phyloP scores from a whole-genome alignment of 2,113 vertebrate species.

The Aptenodytes patagonicus region DNA sequence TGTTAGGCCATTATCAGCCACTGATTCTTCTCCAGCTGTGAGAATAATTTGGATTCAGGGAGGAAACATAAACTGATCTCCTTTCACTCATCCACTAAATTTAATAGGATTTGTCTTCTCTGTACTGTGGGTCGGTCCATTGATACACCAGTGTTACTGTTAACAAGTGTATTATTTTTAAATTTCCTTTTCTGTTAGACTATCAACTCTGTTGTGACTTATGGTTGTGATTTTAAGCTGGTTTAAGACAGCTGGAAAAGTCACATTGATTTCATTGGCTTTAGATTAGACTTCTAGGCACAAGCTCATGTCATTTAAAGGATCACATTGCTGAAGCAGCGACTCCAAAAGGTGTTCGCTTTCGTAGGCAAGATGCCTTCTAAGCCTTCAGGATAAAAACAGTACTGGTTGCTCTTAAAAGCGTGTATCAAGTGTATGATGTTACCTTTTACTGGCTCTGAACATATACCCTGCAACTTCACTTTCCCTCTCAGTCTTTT shows the following conservation, averaged over 20 bases:
- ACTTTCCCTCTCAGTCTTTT: neutral
- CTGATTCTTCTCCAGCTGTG: conserved; percentile 61
- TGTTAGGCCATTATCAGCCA: conserved; percentile 60
- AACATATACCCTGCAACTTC: neutral
- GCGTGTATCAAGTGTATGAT: neutral
- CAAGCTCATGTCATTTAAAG: neutral
- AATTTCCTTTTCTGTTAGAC: neutral
- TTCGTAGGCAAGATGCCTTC: neutral
- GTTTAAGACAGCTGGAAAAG: neutral
- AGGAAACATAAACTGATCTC: conserved; percentile 55
- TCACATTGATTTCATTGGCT: neutral
- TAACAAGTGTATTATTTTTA: neutral
- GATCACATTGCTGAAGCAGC: neutral
- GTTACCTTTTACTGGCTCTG: neutral
- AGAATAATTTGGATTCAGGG: conserved; percentile 73
- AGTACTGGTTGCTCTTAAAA: neutral
- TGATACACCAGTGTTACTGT: neutral
- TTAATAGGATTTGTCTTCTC: neutral
- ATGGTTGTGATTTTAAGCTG: neutral
- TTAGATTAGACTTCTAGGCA: neutral
- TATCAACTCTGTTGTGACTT: neutral
- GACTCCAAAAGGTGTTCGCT: neutral
- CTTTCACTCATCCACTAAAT: conserved; percentile 7
- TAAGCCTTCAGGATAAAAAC: neutral
- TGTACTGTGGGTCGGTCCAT: neutral